Base-by-base conservation (phyloP, 2,113 vertebrate genomes). In the Gallinago media region DNA sequence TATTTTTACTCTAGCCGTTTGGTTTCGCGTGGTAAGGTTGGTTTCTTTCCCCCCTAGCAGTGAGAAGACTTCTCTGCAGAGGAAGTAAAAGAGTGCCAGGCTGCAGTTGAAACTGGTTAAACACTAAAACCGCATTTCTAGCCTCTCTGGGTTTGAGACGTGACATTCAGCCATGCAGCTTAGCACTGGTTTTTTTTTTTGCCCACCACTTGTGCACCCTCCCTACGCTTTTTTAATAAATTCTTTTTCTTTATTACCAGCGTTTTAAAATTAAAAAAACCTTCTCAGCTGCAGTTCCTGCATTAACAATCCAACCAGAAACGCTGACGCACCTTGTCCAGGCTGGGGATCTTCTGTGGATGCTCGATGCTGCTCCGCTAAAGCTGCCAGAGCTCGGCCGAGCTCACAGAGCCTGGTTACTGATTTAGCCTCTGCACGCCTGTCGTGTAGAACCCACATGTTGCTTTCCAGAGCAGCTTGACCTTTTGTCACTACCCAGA, bases 51-150 rank as follows among this genome's bases (percentile, higher is more conserved):
- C 95, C 95, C 95, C 91, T 96, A 78, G 88, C 78, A 96, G 75
- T 94, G 94, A 94, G 96, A 95, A 97, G 83, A 96, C 89, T 97
- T 97, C 93, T 95, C 68, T 94, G 74, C 44, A 31, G 96, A 97
- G 98, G 98, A 98, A 98, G 95, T 94, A 90, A 91, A 83, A 85
- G 96, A 96, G 97, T 98, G 98, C 98, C 98, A 98, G 98, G 97
- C 97, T 98, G 98, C 97, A 98, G 95, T 97, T 97, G 97, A 97
- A 92, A 75, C 97, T 98, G 97, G 98, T 98, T 98, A 98, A 96
- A 98, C 97, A 92, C 96, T 77, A 96, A 98, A 98, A 98, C 98
- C 98, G 97, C 98, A 98, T 85, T 97, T 87, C 81, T 97, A 65
- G 68, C 97, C 94, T 98, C 79, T 50, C 94, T 84, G 97, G 96